Evolutionary conservation across 2,113 vertebrate genomes (phyloP).

Genomic region (Ovis canadensis): DNA sequence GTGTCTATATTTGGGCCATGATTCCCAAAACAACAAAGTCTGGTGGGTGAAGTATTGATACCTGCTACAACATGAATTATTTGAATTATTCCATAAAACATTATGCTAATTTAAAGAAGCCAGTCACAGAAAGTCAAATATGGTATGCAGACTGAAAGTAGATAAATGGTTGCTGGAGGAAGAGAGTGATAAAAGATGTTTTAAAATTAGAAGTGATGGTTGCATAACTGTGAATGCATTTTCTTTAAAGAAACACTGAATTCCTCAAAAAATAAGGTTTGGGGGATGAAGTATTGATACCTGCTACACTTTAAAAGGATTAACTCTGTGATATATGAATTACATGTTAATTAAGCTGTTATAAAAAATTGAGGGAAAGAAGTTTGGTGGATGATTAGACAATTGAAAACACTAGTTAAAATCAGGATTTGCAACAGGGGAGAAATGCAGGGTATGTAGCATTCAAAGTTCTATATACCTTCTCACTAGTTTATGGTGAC

Average conservation of each 20-base stretch:
- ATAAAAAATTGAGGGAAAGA: not conserved
- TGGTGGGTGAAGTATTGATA: not conserved
- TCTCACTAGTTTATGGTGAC: not conserved
- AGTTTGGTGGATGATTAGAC: not conserved
- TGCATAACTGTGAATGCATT: not conserved
- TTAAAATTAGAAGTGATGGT: not conserved
- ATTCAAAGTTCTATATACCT: not conserved
- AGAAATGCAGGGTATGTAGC: not conserved
- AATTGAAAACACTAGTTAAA: not conserved
- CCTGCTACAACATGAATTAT: not conserved
- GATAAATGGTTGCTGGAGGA: not conserved
- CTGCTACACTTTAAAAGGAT: not conserved
- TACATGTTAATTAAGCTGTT: not conserved
- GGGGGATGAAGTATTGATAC: not conserved
- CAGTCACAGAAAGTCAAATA: not conserved
- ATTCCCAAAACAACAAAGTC: not conserved
- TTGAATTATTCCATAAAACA: not conserved
- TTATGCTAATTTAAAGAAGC: not conserved
- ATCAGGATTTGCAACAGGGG: not conserved
- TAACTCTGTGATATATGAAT: not conserved
- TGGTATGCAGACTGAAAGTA: not conserved
- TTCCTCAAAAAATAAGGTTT: not conserved
- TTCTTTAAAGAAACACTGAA: not conserved
- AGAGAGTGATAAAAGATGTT: not conserved
- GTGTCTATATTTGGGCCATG: not conserved